These are phyloP conservation scores for Apus apus DNA, from an alignment of 2,113 vertebrate species.

Conservation along the genomic window DNA sequence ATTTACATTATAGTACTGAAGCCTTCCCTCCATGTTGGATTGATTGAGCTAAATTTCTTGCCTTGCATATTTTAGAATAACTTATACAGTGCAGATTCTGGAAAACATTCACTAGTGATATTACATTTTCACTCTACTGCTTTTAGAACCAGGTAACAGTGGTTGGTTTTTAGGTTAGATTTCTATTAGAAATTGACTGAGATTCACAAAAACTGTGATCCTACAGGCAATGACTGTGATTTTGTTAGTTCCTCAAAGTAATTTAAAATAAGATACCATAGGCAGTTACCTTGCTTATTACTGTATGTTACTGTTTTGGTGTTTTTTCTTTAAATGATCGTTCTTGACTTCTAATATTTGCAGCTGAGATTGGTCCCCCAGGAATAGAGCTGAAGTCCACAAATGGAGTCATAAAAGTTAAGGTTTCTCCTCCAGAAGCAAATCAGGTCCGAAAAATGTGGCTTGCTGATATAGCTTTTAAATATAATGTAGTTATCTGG, in stretches of 20 bases:
- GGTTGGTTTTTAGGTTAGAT: background rate
- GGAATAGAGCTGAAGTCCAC: slow-evolving; percentile 55
- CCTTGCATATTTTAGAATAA: background rate
- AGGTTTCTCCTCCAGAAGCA: slow-evolving; percentile 62
- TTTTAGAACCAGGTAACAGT: background rate
- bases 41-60: background rate
- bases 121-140: background rate
- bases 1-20: background rate
- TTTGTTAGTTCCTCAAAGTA: background rate
- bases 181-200: background rate
- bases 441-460: slow-evolving; percentile 46
- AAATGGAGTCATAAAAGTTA: slow-evolving; percentile 56
- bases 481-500: slow-evolving; percentile 65
- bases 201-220: background rate
- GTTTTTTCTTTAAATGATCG: background rate
- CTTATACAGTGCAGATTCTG: background rate
- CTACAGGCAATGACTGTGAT: background rate
- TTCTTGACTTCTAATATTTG: background rate
- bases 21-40: background rate
- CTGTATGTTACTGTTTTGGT: background rate
- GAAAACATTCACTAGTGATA: background rate
- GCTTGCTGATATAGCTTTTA: background rate
- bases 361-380: slow-evolving; percentile 75
- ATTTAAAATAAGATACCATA: background rate
- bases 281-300: background rate